Base-by-base conservation (phyloP, 2,113 vertebrate genomes). In the Macroglossus sobrinus region DNA sequence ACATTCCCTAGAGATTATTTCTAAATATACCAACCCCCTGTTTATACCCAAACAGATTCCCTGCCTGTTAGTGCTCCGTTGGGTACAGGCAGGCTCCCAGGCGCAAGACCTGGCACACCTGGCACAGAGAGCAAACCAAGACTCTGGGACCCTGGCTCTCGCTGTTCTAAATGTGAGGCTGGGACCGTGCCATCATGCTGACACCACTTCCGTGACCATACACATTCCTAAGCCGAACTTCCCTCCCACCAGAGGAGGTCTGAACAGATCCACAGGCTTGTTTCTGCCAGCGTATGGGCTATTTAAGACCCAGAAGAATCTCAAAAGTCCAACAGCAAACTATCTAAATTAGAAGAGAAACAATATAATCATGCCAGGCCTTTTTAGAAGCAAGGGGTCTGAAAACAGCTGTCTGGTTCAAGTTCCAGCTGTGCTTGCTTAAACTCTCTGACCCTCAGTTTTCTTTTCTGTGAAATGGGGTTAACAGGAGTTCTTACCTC, bases 1-100 rank as follows among this genome's bases (percentile, higher is more conserved):
- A 91, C 66, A 96, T 96, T 71, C 97, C 97, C 89, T 66, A 96
- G 61, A 96, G 98, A 97, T 95, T 81, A 90, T 93, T 96, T 96
- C 97, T 89, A 98, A 98, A 98, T 98, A 98, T 87, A 98, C 98
- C 95, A 80, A 85, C 84, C 81, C 81, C 47, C 94, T 95, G 96
- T 96, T 97, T 95, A 92, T 57, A 74, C 26, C 88, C 89, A 95
- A 92, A 81, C 69, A 81, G 97, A 84, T 91, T 84, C 94, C 94
- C 59, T 97, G 97, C 95, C 97, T 92, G 71, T 47, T 28, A 15
- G 45, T 0, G n/a, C 64, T 87, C 86, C 28, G 0, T 5, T 6
- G 55, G 76, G 55, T 50, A 21, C 86, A 84, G 28, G 61, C 76
- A 85, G 76, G n/a, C 86, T 85, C 75, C 93, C 57, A 35, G 74